phyloP scores from a whole-genome alignment of 2,797 vertebrate species.

The Cheirogaleus major region DNA sequence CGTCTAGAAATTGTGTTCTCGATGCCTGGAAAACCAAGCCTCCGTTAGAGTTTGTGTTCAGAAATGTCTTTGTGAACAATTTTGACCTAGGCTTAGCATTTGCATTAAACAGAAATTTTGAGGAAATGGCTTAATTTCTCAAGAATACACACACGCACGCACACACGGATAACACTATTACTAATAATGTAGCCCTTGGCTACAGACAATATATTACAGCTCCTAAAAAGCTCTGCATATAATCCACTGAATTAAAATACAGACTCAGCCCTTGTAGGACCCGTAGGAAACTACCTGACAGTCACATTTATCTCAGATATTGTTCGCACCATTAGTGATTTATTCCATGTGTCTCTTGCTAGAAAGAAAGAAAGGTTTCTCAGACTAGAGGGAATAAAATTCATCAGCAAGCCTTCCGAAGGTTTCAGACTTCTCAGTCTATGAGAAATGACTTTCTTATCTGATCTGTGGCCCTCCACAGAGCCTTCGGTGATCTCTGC shows the following conservation, averaged over 20 bases:
- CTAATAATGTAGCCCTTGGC: conserved; percentile 2
- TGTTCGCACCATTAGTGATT: conserved; percentile 28
- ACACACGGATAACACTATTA: neutral
- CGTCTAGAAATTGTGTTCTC: neutral
- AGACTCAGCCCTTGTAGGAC: conserved; percentile 17
- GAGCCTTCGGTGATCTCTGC: neutral
- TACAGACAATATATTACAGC: neutral
- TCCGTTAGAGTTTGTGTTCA: neutral
- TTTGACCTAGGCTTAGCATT: neutral
- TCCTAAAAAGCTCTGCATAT: neutral
- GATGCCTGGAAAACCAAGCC: neutral
- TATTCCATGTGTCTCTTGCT: conserved; percentile 13
- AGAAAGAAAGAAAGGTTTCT: conserved; percentile 23
- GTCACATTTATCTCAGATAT: conserved; percentile 27
- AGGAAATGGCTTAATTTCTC: conserved; percentile 41
- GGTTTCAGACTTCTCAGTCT: conserved; percentile 28
- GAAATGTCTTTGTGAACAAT: neutral
- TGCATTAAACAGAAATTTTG: neutral
- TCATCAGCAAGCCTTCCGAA: conserved; percentile 3
- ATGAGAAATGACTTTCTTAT: conserved; percentile 34
- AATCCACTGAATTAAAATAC: conserved; percentile 40
- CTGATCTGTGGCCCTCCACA: neutral
- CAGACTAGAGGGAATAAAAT: neutral
- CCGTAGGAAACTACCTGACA: conserved; percentile 47
- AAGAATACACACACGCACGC: neutral